These are phyloP conservation scores for Bettongia penicillata DNA, from an alignment of 2,113 vertebrate species.

Conservation along the genomic window DNA sequence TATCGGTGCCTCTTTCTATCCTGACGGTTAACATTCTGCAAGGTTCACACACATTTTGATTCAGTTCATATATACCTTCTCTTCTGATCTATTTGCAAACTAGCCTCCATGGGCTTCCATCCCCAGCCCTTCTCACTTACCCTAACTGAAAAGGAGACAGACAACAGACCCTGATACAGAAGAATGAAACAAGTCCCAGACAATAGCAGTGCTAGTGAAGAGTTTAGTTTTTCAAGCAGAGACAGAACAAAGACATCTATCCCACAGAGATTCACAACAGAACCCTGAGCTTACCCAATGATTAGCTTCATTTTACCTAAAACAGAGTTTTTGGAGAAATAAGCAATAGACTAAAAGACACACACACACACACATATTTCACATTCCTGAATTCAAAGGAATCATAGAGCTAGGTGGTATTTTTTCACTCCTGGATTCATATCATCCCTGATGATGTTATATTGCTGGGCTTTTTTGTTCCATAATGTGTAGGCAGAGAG, in stretches of 20 bases:
- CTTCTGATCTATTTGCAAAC: not conserved
- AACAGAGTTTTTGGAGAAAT: not conserved
- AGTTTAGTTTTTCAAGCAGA: not conserved
- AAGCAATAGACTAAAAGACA: not conserved
- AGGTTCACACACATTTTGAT: not conserved
- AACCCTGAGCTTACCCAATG: not conserved
- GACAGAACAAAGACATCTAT: not conserved
- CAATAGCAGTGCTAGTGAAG: not conserved
- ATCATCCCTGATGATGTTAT: conserved; percentile 13
- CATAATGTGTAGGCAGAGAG: conserved; percentile 24
- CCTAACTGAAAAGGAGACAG: not conserved
- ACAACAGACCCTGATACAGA: not conserved
- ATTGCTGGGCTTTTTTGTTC: conserved; percentile 30
- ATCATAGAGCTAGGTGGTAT: not conserved
- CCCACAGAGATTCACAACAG: not conserved
- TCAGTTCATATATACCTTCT: not conserved
- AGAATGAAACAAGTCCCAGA: not conserved
- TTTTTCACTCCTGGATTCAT: conserved; percentile 30
- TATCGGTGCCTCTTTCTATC: not conserved
- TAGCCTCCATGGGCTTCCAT: not conserved
- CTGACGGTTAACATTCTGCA: not conserved
- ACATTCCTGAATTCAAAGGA: conserved; percentile 10
- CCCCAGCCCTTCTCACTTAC: not conserved
- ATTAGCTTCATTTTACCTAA: conserved; percentile 11
- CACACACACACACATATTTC: not conserved